Conservation (phyloP, 1,140 invertebrate genomes). For the Platorchestia sp. region DNA sequence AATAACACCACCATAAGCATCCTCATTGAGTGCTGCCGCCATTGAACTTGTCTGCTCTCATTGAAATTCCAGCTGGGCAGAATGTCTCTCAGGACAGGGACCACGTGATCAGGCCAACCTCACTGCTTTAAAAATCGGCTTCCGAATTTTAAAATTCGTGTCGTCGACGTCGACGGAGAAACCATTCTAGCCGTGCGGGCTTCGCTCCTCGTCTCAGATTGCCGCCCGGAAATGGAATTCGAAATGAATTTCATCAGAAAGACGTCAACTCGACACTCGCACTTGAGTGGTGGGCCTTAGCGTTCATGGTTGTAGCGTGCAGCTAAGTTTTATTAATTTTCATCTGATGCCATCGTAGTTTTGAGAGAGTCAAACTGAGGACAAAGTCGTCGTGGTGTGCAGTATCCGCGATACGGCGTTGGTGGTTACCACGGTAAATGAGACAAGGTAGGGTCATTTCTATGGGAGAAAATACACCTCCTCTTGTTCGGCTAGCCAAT, state of each 20-base stretch:
- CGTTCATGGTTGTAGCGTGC: neutral
- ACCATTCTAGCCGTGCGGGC: neutral
- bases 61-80: neutral
- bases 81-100: neutral
- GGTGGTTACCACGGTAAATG: too few relatives aligned
- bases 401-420: too few relatives aligned
- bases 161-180: neutral
- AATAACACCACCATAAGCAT: neutral
- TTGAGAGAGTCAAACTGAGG: too few relatives aligned
- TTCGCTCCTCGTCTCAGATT: neutral
- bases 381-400: too few relatives aligned
- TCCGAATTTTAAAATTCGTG: neutral
- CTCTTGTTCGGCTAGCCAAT: too few relatives aligned
- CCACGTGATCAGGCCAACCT: neutral
- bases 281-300: neutral
- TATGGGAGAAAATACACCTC: too few relatives aligned
- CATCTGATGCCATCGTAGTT: too few relatives aligned
- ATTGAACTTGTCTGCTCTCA: neutral
- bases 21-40: neutral
- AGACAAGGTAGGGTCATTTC: too few relatives aligned
- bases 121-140: neutral
- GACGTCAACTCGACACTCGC: neutral
- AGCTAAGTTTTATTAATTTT: too few relatives aligned
- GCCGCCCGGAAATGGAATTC: neutral
- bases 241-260: neutral